Evolutionary conservation across 92 coral and sea anemone species (phyloP).

Genomic region (Pocillopora grandis): DNA sequence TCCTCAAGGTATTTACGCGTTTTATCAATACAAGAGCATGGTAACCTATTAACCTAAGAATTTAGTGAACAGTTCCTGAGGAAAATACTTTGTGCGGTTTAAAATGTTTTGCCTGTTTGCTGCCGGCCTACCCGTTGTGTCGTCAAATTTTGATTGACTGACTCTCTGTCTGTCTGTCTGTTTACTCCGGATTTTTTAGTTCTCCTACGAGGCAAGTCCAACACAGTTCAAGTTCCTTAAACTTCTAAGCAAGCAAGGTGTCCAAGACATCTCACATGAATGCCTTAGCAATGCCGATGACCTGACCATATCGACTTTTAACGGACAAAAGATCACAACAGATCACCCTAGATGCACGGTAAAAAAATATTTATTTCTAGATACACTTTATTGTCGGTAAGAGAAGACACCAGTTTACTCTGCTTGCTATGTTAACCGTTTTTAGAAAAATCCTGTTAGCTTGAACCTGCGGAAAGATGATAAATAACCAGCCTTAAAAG

Average conservation of each 20-base stretch:
- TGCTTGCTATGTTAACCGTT: too few species aligned
- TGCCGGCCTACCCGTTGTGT: too few species aligned
- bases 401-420: too few species aligned
- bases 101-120: too few species aligned
- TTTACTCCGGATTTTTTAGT: constrained; percentile 13
- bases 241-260: constrained; percentile 35
- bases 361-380: neutral
- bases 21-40: neutral
- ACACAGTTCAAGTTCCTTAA: constrained; percentile 57
- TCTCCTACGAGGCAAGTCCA: constrained; percentile 35
- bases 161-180: neutral
- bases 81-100: too few species aligned
- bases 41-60: too few species aligned
- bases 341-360: constrained; percentile 30
- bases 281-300: constrained; percentile 24
- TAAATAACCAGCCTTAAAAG: too few species aligned
- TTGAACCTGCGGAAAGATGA: too few species aligned
- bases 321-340: constrained; percentile 25
- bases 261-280: constrained; percentile 39
- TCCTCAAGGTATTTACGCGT: constrained; percentile 18
- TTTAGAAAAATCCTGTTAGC: too few species aligned
- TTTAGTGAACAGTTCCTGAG: too few species aligned
- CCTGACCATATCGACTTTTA: constrained; percentile 25
- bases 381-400: neutral
- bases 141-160: neutral